phyloP scores from a whole-genome alignment of 2,797 vertebrate species.

The Monodelphis domestica region DNA sequence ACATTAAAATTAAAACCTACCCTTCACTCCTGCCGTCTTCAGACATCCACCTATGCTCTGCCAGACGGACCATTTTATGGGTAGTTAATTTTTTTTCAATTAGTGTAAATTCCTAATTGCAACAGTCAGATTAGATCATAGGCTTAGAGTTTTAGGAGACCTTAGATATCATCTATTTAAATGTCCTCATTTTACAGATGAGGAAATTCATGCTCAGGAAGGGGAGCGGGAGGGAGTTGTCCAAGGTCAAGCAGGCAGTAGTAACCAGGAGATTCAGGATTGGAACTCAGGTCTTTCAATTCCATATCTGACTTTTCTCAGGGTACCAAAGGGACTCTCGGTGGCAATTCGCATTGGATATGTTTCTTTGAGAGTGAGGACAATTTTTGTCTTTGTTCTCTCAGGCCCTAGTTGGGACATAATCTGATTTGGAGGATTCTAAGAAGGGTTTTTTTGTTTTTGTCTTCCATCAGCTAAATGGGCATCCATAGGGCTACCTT shows the following conservation, averaged over 20 bases:
- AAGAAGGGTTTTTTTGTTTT: background rate
- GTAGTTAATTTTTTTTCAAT: background rate
- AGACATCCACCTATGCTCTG: background rate
- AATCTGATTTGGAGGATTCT: background rate
- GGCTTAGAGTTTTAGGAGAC: background rate
- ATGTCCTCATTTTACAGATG: background rate
- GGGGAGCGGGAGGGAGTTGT: background rate
- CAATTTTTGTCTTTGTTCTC: too few relatives aligned
- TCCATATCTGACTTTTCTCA: background rate
- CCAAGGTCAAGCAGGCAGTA: background rate
- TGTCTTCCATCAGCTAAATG: background rate
- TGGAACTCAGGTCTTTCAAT: background rate
- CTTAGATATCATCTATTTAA: background rate
- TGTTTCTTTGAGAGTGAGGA: background rate
- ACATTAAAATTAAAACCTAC: background rate
- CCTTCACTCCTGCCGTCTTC: background rate
- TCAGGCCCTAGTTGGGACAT: too few relatives aligned
- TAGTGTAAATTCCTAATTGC: background rate
- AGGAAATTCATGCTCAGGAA: background rate
- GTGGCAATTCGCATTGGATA: background rate
- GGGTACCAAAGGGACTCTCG: background rate
- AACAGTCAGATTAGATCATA: background rate
- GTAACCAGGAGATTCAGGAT: background rate
- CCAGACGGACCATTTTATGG: background rate
- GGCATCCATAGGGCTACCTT: background rate